phyloP scores from a whole-genome alignment of 2,113 vertebrate genomes.

The Formicarius rufipectus region DNA sequence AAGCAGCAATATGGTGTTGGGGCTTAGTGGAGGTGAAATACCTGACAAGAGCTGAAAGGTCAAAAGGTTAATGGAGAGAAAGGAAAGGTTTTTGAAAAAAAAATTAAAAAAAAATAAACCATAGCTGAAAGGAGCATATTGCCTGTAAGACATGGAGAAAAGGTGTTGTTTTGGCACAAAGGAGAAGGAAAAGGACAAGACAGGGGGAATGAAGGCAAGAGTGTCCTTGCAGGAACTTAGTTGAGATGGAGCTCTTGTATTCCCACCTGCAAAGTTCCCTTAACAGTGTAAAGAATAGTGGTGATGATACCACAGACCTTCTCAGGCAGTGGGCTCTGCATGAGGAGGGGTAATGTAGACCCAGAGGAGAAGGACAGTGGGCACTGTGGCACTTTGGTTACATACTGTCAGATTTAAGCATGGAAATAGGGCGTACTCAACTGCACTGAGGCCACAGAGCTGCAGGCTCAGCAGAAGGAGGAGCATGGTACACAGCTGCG shows the following conservation, averaged over 20 bases:
- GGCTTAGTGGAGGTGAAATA: neutral
- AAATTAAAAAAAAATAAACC: too few species aligned
- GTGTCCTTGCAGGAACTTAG: neutral
- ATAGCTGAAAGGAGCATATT: neutral
- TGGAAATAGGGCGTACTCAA: slow-evolving; percentile 41
- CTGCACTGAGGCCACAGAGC: slow-evolving; percentile 83
- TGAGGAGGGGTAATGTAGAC: neutral
- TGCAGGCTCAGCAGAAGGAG: slow-evolving; percentile 72
- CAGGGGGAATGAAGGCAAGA: neutral
- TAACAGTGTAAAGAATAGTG: neutral
- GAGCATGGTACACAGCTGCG: slow-evolving; percentile 74
- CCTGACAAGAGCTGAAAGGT: neutral
- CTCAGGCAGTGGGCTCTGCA: neutral
- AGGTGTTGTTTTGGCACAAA: neutral
- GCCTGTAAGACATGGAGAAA: neutral
- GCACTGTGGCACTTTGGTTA: neutral
- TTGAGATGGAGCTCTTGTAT: neutral
- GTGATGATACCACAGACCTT: neutral
- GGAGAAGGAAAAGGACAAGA: neutral
- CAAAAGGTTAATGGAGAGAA: neutral
- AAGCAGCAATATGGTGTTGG: neutral
- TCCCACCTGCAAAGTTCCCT: neutral
- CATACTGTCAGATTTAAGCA: neutral
- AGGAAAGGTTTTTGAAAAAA: neutral
- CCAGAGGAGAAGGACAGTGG: neutral